These are phyloP conservation scores for Varanus komodoensis DNA, from an alignment of 2,113 vertebrate genomes.

Conservation along the genomic window DNA sequence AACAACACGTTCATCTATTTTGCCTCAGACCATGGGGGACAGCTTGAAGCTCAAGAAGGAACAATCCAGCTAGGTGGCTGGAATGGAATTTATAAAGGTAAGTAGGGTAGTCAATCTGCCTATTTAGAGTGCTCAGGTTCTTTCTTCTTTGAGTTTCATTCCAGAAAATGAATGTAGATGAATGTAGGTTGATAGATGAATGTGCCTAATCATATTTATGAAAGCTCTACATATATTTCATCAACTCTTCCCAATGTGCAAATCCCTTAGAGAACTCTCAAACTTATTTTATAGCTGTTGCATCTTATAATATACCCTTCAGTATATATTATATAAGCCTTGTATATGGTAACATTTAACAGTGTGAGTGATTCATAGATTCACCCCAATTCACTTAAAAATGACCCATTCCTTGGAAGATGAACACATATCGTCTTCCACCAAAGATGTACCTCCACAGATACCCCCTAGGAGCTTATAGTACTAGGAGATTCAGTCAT, in stretches of 20 bases:
- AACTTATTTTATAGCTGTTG: neutral
- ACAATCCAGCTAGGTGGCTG: constrained; percentile 70
- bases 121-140: neutral
- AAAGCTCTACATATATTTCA: neutral
- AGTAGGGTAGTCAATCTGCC: neutral
- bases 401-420: too few species aligned
- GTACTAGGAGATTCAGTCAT: too few species aligned
- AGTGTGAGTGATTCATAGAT: neutral
- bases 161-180: too few species aligned
- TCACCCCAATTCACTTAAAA: neutral
- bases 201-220: neutral
- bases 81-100: constrained; percentile 89
- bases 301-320: neutral
- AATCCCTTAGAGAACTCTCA: neutral
- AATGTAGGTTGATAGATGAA: neutral
- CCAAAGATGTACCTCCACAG: too few species aligned
- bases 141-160: neutral
- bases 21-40: constrained; percentile 90
- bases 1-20: constrained; percentile 87
- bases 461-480: too few species aligned
- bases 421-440: too few species aligned
- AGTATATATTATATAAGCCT: neutral
- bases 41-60: constrained; percentile 74
- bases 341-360: neutral
- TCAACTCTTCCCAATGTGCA: too few species aligned